Conservation (phyloP, 2,888 invertebrate species). For the Campoplex nolae region DNA sequence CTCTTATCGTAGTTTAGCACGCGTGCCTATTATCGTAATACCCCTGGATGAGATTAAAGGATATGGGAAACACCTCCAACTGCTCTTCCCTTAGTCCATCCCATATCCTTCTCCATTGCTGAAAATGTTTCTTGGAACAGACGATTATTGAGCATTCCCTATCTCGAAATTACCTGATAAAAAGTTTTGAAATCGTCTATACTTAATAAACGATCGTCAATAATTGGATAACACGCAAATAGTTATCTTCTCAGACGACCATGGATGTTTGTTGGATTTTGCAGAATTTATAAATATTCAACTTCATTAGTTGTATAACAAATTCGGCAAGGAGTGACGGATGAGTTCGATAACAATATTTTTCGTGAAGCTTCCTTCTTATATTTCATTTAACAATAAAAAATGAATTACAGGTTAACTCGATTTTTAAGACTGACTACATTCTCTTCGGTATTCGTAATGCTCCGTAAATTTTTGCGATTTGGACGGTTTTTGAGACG, state of each 20-base stretch:
- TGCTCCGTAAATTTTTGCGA: too few relatives aligned
- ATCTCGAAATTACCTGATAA: not conserved
- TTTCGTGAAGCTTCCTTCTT: not conserved
- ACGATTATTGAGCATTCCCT: not conserved
- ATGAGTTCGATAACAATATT: not conserved
- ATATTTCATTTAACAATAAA: too few relatives aligned
- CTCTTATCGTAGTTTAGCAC: slow-evolving; percentile 24
- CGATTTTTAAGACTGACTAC: not conserved
- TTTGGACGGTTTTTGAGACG: not conserved
- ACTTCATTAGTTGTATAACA: not conserved
- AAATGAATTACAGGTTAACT: not conserved
- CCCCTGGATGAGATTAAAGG: slow-evolving; percentile 2
- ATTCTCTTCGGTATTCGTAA: not conserved
- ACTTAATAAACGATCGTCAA: not conserved
- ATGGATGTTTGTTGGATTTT: not conserved
- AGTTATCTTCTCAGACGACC: not conserved
- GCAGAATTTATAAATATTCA: not conserved
- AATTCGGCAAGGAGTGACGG: not conserved
- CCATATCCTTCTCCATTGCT: not conserved
- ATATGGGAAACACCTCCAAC: not conserved
- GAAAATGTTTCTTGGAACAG: not conserved
- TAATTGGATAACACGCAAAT: not conserved
- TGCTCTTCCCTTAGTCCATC: not conserved
- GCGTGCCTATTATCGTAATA: not conserved
- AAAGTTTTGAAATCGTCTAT: not conserved